Base-by-base conservation (phyloP, 2,888 invertebrate genomes). In the Lissocephala sabroskyi region DNA sequence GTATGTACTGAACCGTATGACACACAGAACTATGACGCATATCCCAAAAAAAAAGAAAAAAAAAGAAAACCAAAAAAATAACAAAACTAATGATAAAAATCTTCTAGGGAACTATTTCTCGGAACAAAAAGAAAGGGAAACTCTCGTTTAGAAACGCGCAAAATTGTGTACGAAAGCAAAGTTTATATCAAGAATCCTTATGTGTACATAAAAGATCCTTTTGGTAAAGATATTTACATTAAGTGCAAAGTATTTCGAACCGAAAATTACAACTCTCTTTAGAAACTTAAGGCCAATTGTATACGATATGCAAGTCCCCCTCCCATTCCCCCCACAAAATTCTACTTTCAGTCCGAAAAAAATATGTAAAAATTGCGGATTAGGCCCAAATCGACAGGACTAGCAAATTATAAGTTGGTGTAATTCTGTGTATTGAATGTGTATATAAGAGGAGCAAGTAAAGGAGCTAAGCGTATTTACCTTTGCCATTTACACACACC, bases 241-340 rank as follows among this genome's bases (percentile, higher is more conserved):
- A 35, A 23, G 36, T 19, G 17, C 32, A 41, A 48, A 46, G 43
- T 50, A 51, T 48, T 54, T 54, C 42, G 54, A 36, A 56, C 14
- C 36, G 36, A 51, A 43, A 49, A 54, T 46, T 42, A 35, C 49
- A 49, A 44, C 10, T 33, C 41, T 52, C 52, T 41, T 39, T 35
- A 16, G 28, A 51, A 14, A 18, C 54, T 19, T 54, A 57, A 59
- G 50, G 50, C 10, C 58, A 62, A 61, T 57, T 62, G 78, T 75
- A 75, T 75, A 75, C 75, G 75, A 75, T 78, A 66, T 60, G 73
- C 56, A 43, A 57, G 36, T 6, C 11, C 18, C 26, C n/a, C n/a
- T n/a, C n/a, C n/a, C n/a, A n/a, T n/a, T n/a, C n/a, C n/a, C n/a
- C n/a, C n/a, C n/a, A n/a, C n/a, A n/a, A 28, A 33, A 18, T 52